These are phyloP conservation scores for Castor canadensis DNA, from an alignment of 2,113 vertebrate genomes.

Conservation along the genomic window DNA sequence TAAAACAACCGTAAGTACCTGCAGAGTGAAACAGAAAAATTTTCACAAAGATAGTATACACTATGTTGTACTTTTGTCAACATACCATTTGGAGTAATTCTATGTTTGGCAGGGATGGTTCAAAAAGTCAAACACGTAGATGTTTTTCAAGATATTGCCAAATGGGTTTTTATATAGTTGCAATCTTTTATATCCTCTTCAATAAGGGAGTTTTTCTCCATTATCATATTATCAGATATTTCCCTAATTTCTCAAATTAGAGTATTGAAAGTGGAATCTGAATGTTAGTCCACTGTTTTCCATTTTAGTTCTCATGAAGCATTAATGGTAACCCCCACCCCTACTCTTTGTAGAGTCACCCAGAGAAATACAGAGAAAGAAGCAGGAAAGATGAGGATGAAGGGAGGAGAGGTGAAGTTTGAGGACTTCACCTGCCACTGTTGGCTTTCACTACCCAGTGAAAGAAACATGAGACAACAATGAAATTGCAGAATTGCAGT, in stretches of 20 bases:
- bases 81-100: no score
- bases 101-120: no score
- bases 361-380: neutral
- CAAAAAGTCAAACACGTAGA: no score
- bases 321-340: neutral
- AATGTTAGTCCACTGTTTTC: no score
- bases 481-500: no score
- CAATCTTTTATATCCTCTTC: neutral
- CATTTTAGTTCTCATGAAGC: neutral
- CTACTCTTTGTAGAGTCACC: no score
- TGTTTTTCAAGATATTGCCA: neutral
- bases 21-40: neutral
- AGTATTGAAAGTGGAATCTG: no score
- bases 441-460: no score
- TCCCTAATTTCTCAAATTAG: neutral
- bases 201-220: neutral
- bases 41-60: neutral
- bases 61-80: neutral
- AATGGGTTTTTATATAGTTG: neutral
- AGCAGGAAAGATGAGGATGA: neutral
- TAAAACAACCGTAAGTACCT: neutral
- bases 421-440: no score
- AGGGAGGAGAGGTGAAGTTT: neutral
- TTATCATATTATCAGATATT: neutral
- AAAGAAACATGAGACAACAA: no score